Percentiles rank a stretch among this genome's conserved stretches.
These are phyloP conservation scores for Gymnoscopelus microlampas DNA, from an alignment of 2,797 vertebrate genomes.

Conservation along the genomic window DNA sequence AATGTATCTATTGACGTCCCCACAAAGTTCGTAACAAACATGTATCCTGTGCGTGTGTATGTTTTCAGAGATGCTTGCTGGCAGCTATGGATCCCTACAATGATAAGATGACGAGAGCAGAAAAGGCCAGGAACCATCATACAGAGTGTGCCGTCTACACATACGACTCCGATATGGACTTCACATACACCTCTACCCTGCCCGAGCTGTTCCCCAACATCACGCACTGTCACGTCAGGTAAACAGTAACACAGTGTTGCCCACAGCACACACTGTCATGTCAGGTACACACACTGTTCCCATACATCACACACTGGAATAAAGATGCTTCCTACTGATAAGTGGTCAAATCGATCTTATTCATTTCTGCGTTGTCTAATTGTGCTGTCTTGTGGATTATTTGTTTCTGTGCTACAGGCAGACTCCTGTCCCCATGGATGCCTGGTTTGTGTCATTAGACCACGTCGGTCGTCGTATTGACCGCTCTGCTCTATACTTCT, in stretches of 20 bases:
- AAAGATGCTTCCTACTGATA: too few relatives aligned
- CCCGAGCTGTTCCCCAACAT: slow-evolving; percentile 89
- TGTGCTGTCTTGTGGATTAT: slow-evolving; percentile 10
- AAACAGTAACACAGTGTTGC: slow-evolving; percentile 22
- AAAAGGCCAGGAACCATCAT: slow-evolving; percentile 90
- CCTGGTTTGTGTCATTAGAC: slow-evolving; percentile 88
- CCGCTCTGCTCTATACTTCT: slow-evolving; percentile 91
- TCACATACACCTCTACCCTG: slow-evolving; percentile 82
- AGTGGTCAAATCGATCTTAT: too few relatives aligned
- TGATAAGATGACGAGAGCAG: slow-evolving; percentile 83
- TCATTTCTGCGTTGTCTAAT: background rate
- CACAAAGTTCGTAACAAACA: too few relatives aligned
- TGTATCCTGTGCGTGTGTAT: slow-evolving; percentile 1
- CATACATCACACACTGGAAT: background rate
- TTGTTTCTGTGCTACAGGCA: slow-evolving; percentile 71
- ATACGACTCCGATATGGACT: slow-evolving; percentile 82
- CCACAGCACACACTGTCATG: background rate
- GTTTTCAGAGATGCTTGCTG: slow-evolving; percentile 86
- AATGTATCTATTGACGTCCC: too few relatives aligned
- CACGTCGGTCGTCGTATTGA: slow-evolving; percentile 84
- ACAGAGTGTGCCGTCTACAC: slow-evolving; percentile 89
- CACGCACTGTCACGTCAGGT: slow-evolving; percentile 87
- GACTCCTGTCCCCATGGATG: slow-evolving; percentile 88
- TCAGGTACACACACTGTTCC: background rate
- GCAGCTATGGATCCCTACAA: slow-evolving; percentile 92